These are phyloP conservation scores for Equus quagga DNA, from an alignment of 2,113 vertebrate genomes.

Conservation along the genomic window DNA sequence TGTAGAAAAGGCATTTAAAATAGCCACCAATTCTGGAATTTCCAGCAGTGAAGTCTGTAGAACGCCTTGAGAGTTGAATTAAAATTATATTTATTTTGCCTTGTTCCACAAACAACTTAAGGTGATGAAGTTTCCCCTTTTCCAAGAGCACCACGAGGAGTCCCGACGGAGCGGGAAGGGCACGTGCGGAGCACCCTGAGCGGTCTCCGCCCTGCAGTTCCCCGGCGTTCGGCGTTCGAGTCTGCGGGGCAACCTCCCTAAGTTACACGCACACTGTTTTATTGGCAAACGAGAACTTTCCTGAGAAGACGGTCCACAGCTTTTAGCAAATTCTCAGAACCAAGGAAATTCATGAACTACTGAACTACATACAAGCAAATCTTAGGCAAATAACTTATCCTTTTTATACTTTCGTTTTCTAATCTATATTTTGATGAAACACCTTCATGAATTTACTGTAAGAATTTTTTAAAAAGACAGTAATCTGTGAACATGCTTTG, in stretches of 20 bases:
- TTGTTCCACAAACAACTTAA: neutral
- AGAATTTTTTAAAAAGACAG: neutral
- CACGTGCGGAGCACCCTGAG: neutral
- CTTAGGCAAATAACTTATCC: neutral
- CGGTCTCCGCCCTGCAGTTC: neutral
- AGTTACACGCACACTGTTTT: neutral
- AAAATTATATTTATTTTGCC: constrained; percentile 9
- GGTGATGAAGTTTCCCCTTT: constrained; percentile 19
- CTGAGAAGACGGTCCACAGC: neutral
- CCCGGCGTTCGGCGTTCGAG: neutral
- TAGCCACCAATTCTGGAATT: neutral
- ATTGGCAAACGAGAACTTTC: neutral
- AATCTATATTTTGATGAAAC: constrained; percentile 22
- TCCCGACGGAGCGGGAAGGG: neutral
- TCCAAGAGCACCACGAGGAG: neutral
- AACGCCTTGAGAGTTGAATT: neutral
- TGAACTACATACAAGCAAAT: neutral
- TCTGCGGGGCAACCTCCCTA: neutral
- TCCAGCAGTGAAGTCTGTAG: neutral
- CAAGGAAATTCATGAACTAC: constrained; percentile 1
- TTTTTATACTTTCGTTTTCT: neutral
- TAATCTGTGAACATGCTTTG: neutral
- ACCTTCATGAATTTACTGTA: neutral
- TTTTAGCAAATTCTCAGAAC: neutral
- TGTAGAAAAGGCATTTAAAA: neutral